phyloP scores from a whole-genome alignment of 2,888 invertebrate species.

The Calliopum simillimum region DNA sequence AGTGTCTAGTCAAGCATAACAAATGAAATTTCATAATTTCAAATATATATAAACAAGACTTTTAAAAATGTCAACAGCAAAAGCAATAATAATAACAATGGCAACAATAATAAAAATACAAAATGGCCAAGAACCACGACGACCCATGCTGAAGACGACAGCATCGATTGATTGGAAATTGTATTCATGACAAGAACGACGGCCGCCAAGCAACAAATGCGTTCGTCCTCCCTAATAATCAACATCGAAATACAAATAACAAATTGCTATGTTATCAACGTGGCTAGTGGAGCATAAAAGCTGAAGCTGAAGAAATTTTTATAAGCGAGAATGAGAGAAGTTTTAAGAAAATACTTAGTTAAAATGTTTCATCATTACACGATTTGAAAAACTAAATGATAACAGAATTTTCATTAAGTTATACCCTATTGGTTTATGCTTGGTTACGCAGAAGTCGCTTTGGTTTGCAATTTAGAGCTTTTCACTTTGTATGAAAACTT shows the following conservation, averaged over 20 bases:
- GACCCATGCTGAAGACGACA: background rate
- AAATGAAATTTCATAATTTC: conserved; percentile 40
- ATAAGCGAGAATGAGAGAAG: background rate
- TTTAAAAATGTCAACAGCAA: conserved; percentile 24
- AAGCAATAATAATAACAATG: conserved; percentile 23
- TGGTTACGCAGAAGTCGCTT: no score
- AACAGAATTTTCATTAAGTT: no score
- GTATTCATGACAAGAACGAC: conserved; percentile 21
- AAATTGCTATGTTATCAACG: conserved; percentile 48
- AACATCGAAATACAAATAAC: background rate
- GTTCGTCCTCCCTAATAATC: no score
- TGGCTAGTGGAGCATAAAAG: conserved; percentile 54
- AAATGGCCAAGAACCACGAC: conserved; percentile 36
- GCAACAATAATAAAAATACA: conserved; percentile 37
- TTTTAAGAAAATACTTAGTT: background rate
- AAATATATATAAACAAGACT: conserved; percentile 12
- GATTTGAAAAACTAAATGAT: no score
- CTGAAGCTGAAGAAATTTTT: conserved; percentile 20
- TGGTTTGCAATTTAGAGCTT: no score
- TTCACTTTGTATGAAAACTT: no score
- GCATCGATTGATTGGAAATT: conserved; percentile 11
- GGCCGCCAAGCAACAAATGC: background rate
- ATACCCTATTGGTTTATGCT: no score
- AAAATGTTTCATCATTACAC: no score
- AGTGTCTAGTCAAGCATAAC: conserved; percentile 28